Evolutionary conservation across 2,797 vertebrate species (phyloP).

Genomic region (Sebastes minor): DNA sequence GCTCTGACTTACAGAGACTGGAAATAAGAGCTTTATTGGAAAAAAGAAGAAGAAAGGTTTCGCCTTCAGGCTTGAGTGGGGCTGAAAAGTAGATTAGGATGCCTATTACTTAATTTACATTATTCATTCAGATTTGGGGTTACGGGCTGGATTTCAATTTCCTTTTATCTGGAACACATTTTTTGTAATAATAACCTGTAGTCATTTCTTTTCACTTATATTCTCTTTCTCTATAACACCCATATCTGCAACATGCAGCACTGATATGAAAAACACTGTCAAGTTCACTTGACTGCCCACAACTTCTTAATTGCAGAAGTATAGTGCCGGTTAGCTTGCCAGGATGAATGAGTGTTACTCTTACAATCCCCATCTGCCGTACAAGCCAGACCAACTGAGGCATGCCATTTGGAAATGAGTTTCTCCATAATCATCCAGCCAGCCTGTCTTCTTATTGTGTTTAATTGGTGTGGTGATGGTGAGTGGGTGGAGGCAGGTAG

Average conservation of each 20-base stretch:
- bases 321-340: constrained; percentile 45
- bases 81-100: constrained; percentile 62
- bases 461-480: constrained; percentile 38
- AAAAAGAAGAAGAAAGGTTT: constrained; percentile 28
- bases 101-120: constrained; percentile 66
- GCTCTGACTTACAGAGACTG: constrained; percentile 31
- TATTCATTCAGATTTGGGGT: constrained; percentile 54
- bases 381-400: constrained; percentile 44
- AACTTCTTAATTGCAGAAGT: constrained; percentile 53
- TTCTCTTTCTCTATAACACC: background rate
- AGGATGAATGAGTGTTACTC: constrained; percentile 49
- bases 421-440: constrained; percentile 50
- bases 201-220: constrained; percentile 10
- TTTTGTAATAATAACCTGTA: constrained; percentile 49
- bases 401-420: constrained; percentile 56
- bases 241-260: constrained; percentile 20
- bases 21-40: constrained; percentile 51
- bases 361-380: constrained; percentile 53
- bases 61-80: constrained; percentile 60
- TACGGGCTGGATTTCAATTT: constrained; percentile 51
- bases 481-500: constrained; percentile 21
- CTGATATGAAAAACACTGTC: constrained; percentile 39
- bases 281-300: constrained; percentile 46
- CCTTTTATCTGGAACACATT: constrained; percentile 44
- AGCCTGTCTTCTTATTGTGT: constrained; percentile 36